A percentile compares a stretch with the other conserved stretches of the same genome.
Conservation (phyloP, 2,113 vertebrate species). For the Benitochromis conjunctus region DNA sequence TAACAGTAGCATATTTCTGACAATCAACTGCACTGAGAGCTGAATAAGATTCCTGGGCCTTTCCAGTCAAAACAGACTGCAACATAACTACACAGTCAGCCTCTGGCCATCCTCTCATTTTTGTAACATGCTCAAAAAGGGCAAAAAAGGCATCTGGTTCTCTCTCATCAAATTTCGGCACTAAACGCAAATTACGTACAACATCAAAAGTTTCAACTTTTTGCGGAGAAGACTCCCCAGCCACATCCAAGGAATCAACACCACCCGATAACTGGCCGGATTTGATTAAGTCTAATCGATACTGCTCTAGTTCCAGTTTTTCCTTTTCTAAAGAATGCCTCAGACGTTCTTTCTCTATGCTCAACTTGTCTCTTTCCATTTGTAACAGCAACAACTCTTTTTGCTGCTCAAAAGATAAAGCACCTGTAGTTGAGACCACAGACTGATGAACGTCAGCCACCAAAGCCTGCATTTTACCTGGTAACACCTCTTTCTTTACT, state of each 20-base stretch:
- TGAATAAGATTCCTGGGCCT: not conserved
- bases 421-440: not conserved
- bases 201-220: not conserved
- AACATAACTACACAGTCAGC: not conserved
- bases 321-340: no score
- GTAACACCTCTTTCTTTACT: not conserved
- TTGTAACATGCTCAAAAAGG: not conserved
- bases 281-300: no score
- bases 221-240: no score
- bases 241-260: no score
- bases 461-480: no score
- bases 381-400: no score
- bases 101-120: not conserved
- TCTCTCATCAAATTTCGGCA: not conserved
- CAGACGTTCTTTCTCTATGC: no score
- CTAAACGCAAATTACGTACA: not conserved
- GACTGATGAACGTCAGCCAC: not conserved
- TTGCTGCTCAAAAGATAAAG: no score
- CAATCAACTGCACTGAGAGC: not conserved
- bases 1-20: not conserved
- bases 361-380: no score
- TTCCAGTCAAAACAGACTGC: not conserved
- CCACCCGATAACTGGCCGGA: no score
- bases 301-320: no score
- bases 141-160: not conserved